A percentile compares a stretch with the other conserved stretches of the same genome.
Conservation (phyloP, 2,797 vertebrate species). For the Artibeus lituratus region DNA sequence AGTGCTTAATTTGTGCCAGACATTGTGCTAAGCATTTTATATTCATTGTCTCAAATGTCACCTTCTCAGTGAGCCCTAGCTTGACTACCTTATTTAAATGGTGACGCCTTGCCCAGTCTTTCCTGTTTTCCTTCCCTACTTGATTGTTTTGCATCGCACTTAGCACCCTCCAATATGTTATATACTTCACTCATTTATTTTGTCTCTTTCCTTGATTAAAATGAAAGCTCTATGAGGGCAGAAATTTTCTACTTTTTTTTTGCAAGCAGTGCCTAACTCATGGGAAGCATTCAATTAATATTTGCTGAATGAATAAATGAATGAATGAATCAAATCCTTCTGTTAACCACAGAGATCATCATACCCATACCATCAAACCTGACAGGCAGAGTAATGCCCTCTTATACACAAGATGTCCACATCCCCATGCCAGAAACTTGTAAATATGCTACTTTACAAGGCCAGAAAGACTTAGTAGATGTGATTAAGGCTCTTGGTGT, state of each 20-base stretch:
- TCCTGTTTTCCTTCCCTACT: not conserved
- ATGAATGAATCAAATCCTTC: not conserved
- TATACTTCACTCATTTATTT: not conserved
- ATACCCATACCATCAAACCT: fast-evolving
- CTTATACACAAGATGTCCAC: not conserved
- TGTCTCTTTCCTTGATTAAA: not conserved
- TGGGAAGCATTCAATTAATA: not conserved
- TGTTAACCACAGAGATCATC: not conserved
- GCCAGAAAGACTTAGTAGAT: not conserved
- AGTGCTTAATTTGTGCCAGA: not conserved
- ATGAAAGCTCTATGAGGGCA: not conserved
- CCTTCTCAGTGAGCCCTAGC: not conserved
- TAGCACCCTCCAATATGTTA: not conserved
- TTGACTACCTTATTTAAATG: not conserved
- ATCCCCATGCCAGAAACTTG: not conserved
- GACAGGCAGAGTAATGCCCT: not conserved
- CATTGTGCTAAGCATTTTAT: not conserved
- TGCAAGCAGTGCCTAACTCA: not conserved
- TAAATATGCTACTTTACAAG: not conserved
- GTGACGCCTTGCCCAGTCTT: not conserved
- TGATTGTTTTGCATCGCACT: not conserved
- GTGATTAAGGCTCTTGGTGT: not conserved
- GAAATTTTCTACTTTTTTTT: not conserved
- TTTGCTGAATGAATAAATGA: not conserved
- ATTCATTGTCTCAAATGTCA: not conserved